Percentiles rank a stretch among this genome's conserved stretches.
Conservation (phyloP, 2,113 vertebrate species). For the Chaetorhynchus papuensis region DNA sequence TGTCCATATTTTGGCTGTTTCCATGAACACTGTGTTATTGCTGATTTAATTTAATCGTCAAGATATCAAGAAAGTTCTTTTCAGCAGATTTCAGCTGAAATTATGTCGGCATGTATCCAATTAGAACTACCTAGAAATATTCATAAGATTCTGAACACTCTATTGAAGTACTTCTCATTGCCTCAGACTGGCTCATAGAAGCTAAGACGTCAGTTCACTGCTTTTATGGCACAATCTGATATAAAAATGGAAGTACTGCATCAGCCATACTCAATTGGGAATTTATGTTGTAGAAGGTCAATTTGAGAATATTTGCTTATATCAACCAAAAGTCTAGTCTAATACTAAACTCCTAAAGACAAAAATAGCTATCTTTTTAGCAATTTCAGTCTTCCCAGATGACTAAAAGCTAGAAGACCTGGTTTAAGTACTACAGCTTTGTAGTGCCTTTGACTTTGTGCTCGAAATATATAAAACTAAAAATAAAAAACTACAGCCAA, state of each 20-base stretch:
- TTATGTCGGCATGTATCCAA: neutral
- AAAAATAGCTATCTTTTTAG: neutral
- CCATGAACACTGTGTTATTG: neutral
- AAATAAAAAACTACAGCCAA: neutral
- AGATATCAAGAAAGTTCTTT: neutral
- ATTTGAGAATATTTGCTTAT: slow-evolving; percentile 2
- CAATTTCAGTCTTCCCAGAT: neutral
- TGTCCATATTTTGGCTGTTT: neutral
- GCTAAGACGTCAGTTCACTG: neutral
- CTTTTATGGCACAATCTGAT: neutral
- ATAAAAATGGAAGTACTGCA: neutral
- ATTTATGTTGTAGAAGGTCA: neutral
- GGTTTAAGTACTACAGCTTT: neutral
- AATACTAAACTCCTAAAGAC: neutral
- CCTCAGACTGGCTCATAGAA: neutral
- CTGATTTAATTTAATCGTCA: slow-evolving; percentile 39
- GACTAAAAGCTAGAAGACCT: neutral
- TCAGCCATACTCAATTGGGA: neutral
- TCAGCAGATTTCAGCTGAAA: neutral
- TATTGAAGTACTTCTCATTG: neutral
- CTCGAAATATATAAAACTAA: neutral
- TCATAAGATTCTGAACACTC: neutral
- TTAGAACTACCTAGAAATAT: slow-evolving; percentile 18
- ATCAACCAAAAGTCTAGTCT: neutral
- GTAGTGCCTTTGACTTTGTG: neutral